A percentile compares a stretch with the other conserved stretches of the same genome.
Evolutionary conservation across 2,113 vertebrate species (phyloP).

Genomic region (Sinocyclocheilus maitianheensis): DNA sequence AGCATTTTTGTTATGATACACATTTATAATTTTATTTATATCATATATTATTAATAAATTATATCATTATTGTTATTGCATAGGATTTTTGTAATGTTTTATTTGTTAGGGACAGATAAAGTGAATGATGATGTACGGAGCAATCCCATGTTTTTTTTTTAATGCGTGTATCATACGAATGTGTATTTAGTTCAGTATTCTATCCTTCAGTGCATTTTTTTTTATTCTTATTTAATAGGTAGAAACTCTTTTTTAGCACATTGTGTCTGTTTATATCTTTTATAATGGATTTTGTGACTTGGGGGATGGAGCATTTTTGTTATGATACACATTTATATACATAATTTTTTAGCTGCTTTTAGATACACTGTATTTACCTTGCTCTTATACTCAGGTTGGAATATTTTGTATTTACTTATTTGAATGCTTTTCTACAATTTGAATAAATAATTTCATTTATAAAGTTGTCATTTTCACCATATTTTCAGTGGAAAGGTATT

Average conservation of each 20-base stretch:
- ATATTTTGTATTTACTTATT: conserved; percentile 45
- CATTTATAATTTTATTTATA: neutral
- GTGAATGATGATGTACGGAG: neutral
- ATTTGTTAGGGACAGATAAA: too few species aligned
- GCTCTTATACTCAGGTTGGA: conserved; percentile 54
- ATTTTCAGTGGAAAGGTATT: conserved; percentile 29
- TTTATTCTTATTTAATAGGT: neutral
- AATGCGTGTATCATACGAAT: neutral
- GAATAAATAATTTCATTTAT: conserved; percentile 30
- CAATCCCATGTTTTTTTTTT: neutral
- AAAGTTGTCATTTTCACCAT: neutral
- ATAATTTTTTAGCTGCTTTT: conserved; percentile 23
- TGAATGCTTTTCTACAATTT: conserved; percentile 46
- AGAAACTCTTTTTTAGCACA: conserved; percentile 19
- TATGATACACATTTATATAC: conserved; percentile 17
- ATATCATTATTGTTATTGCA: too few species aligned
- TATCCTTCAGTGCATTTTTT: conserved; percentile 17
- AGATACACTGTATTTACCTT: conserved; percentile 35
- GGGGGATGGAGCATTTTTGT: conserved; percentile 18
- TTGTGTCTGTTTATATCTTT: conserved; percentile 29
- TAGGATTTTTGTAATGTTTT: too few species aligned
- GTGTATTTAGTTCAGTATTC: conserved; percentile 32
- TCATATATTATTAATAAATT: too few species aligned
- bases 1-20: conserved; percentile 29
- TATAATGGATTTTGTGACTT: neutral